Evolutionary conservation across 2,888 invertebrate genomes (phyloP), one percentile per base, ranked within the genome.

Genomic region (Zootermopsis nevadensis): DNA sequence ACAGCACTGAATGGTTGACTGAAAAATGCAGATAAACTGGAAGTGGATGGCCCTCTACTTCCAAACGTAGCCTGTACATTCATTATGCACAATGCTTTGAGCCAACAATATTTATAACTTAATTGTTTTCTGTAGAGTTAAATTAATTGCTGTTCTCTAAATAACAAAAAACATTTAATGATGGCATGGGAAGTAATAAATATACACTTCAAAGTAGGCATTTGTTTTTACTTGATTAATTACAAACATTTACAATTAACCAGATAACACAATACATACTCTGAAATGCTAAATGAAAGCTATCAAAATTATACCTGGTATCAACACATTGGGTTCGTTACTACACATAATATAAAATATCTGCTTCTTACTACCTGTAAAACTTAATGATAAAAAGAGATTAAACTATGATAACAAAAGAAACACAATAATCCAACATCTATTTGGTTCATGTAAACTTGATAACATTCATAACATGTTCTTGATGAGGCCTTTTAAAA

Each of bases 241-340:
- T 84, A 85, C 85, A 85, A 85, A 85, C 85, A 85, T 85, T 81
- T 85, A 85, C 85, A 85, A 76, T 85, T 84, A 81, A 84, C 53
- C 72, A 60, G 83, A 81, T 69, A 83, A 80, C 77, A 76, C 74
- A 79, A 81, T 74, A 77, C 53, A 77, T 77, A 82, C 67, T 67
- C 35, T 27, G 67, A 67, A 81, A 42, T 67, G 67, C 38, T 69
- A 81, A 67, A 48, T 35, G 35, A 82, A 74, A 81, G 82, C 82
- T 82, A 81, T 81, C 72, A 76, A 82, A 74, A 74, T 82, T 76
- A 55, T 76, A 76, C 22, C 76, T 72, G 74, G 74, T 82, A 74
- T 74, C 24, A 35, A 74, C 38, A 74, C 38, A 74, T 24, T 4
- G 33, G 31, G 74, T 74, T 22, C 24, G 2, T 35, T 35, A 74